Conservation (phyloP, 2,113 vertebrate genomes). For the Amia ocellicauda region DNA sequence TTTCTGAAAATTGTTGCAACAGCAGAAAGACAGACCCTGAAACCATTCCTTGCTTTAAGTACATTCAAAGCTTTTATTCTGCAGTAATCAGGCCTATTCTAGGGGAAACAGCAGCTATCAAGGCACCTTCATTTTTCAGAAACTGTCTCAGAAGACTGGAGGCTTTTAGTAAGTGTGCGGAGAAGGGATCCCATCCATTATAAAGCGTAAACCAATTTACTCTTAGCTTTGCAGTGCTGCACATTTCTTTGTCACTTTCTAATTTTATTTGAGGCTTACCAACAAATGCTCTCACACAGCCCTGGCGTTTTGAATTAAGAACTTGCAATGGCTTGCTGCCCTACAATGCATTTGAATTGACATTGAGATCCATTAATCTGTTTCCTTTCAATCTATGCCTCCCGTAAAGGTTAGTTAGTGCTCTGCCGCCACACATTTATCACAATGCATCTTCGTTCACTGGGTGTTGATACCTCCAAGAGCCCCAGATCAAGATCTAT, state of each 20-base stretch:
- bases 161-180: not conserved
- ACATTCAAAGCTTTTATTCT: constrained; percentile 7
- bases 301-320: not conserved
- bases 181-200: not conserved
- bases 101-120: constrained; percentile 16
- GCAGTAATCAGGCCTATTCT: constrained; percentile 12
- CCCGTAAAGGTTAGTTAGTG: constrained; percentile 54
- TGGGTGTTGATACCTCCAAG: too few species aligned
- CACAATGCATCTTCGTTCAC: too few species aligned
- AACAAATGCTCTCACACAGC: not conserved
- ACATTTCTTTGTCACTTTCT: not conserved
- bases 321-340: constrained; percentile 40
- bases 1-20: constrained; percentile 20
- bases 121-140: not conserved
- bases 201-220: not conserved
- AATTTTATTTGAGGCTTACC: not conserved
- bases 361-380: constrained; percentile 60
- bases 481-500: constrained; percentile 33
- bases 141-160: not conserved
- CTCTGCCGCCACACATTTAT: constrained; percentile 8
- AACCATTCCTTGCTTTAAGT: not conserved
- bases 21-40: not conserved
- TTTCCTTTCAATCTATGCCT: constrained; percentile 51
- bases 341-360: constrained; percentile 48
- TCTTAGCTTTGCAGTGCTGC: not conserved